Conservation (phyloP, 2,113 vertebrate genomes). For the human region GRCh38 chr11:68618501-68619000, state of each 20-base stretch:
- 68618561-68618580: background rate
- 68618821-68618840: too few species aligned
- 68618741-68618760: background rate
- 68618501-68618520: background rate
- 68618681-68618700: background rate
- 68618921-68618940: background rate
- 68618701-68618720: background rate
- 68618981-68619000: background rate
- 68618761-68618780: too few species aligned
- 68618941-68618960: background rate
- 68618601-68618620: background rate
- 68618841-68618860: too few species aligned
- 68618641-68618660: too few species aligned
- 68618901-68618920: background rate
- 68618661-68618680: background rate
- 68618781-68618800: too few species aligned
- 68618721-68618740: too few species aligned
- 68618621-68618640: background rate
- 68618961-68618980: background rate
- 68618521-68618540: background rate
- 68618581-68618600: background rate
- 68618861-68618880: too few species aligned
- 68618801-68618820: too few species aligned
- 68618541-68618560: rapidly evolving
- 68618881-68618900: too few species aligned